These are phyloP conservation scores for Pogonophryne albipinna DNA, from an alignment of 2,797 vertebrate species.

Conservation along the genomic window DNA sequence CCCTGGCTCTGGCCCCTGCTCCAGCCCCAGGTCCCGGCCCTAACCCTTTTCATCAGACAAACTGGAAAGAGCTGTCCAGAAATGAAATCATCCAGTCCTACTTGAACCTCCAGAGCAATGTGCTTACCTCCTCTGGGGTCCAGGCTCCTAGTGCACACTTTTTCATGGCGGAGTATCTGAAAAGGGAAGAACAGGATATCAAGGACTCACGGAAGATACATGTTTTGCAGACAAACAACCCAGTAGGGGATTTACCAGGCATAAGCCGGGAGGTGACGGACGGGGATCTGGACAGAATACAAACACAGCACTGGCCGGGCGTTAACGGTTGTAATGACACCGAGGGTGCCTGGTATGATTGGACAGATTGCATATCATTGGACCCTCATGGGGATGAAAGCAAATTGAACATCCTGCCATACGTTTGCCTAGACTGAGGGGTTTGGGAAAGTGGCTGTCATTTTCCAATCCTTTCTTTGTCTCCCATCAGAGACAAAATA, in stretches of 20 bases:
- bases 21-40: conserved; percentile 84
- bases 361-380: conserved; percentile 98
- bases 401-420: conserved; percentile 98
- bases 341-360: conserved; percentile 97
- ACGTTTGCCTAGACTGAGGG: conserved; percentile 98
- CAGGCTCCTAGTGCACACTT: conserved; percentile 96
- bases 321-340: conserved; percentile 98
- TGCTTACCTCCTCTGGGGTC: conserved; percentile 96
- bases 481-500: conserved; percentile 63
- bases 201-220: conserved; percentile 89
- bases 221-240: conserved; percentile 88
- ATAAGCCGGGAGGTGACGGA: conserved; percentile 89
- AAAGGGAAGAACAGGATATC: conserved; percentile 93
- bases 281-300: conserved; percentile 90
- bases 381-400: conserved; percentile 96
- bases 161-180: conserved; percentile 98
- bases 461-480: conserved; percentile 66
- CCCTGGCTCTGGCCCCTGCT: conserved; percentile 66
- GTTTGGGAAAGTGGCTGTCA: conserved; percentile 86
- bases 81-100: conserved; percentile 99
- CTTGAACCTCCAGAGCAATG: conserved; percentile 97
- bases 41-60: conserved; percentile 97
- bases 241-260: conserved; percentile 88
- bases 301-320: conserved; percentile 91
- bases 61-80: conserved; percentile 98